phyloP scores from a whole-genome alignment of 30 jellyfish, hydroid and myxozoan genomes.

The Haliclystus octoradiatus region DNA sequence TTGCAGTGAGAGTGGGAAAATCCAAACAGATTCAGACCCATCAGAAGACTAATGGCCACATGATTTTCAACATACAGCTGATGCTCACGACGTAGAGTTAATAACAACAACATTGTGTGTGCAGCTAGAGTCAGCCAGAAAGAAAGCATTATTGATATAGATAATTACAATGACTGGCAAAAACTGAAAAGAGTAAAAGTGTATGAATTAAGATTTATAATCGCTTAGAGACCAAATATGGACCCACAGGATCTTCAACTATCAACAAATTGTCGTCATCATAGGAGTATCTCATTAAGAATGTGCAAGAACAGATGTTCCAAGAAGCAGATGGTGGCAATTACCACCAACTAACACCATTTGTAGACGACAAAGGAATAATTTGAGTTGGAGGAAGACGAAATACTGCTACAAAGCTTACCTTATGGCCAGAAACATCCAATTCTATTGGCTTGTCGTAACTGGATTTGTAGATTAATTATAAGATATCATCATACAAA shows the following conservation, averaged over 20 bases:
- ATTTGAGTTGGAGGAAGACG: conserved; percentile 52
- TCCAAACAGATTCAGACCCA: conserved; percentile 25
- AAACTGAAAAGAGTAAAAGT: conserved; percentile 29
- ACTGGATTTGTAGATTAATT: too few species aligned
- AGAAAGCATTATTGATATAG: conserved; percentile 12
- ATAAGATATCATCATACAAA: too few species aligned
- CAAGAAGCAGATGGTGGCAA: conserved; percentile 43
- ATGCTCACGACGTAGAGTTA: conserved; percentile 7
- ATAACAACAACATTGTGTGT: conserved; percentile 1
- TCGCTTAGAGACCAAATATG: neutral
- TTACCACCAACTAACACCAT: conserved; percentile 21
- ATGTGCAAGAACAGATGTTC: conserved; percentile 30
- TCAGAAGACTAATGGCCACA: conserved; percentile 39
- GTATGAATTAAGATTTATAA: conserved; percentile 28
- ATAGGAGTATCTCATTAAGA: conserved; percentile 24
- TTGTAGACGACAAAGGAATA: conserved; percentile 32
- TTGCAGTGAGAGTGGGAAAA: conserved; percentile 22
- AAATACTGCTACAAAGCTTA: conserved; percentile 14
- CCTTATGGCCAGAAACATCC: conserved; percentile 34
- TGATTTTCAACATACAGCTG: too few species aligned
- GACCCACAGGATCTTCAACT: conserved; percentile 20
- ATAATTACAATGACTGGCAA: conserved; percentile 26
- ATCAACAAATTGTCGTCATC: conserved; percentile 37
- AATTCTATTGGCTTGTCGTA: too few species aligned
- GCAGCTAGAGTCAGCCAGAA: conserved; percentile 2